phyloP scores from a whole-genome alignment of 2,797 vertebrate genomes.

The Crenuchus spilurus region DNA sequence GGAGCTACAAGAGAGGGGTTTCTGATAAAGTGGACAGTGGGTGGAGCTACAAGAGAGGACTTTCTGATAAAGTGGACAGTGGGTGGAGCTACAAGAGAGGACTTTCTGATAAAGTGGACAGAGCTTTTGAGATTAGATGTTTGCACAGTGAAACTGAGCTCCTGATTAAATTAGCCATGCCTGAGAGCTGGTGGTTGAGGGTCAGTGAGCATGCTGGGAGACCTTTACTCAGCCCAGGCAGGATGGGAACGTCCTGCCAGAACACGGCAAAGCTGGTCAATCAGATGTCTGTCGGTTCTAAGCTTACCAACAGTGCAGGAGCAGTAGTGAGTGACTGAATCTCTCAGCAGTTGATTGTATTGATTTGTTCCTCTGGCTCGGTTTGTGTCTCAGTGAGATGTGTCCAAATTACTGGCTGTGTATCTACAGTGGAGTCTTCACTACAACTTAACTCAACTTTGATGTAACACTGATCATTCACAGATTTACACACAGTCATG shows the following conservation, averaged over 20 bases:
- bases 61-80: too few species aligned
- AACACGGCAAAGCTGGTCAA: conserved; percentile 10
- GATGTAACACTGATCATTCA: too few species aligned
- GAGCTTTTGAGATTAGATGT: too few species aligned
- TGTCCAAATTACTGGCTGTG: neutral
- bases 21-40: too few species aligned
- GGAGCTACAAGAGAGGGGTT: too few species aligned
- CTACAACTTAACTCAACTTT: too few species aligned
- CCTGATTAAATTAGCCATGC: neutral
- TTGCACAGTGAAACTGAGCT: neutral
- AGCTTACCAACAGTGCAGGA: neutral
- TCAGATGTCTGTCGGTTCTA: neutral
- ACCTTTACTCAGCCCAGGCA: conserved; percentile 14
- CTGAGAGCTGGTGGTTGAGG: neutral
- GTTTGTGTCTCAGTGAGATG: neutral
- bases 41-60: too few species aligned
- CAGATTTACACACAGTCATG: too few species aligned
- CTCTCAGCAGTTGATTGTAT: neutral
- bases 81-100: too few species aligned
- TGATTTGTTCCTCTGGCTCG: neutral
- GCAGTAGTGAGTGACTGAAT: neutral
- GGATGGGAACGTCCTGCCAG: conserved; percentile 13
- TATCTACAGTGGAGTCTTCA: too few species aligned
- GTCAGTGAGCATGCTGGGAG: conserved; percentile 23
- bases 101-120: neutral